These are phyloP conservation scores for Poecile montanus DNA, from an alignment of 2,797 vertebrate genomes.

Conservation along the genomic window DNA sequence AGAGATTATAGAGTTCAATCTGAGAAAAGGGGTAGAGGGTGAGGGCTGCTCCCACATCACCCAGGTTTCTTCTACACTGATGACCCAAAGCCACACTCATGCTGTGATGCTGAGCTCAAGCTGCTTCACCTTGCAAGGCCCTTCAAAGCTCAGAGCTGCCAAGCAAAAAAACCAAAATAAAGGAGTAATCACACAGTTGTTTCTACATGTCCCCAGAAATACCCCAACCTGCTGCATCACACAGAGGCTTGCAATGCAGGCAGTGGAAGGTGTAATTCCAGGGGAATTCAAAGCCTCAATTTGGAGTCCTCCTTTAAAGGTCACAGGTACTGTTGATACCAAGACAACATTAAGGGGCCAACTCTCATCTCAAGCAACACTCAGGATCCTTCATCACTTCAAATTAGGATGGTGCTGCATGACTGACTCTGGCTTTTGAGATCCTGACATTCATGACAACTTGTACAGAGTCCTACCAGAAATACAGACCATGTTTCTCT, in stretches of 20 bases:
- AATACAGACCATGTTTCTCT: neutral
- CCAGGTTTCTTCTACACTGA: neutral
- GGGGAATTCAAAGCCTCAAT: neutral
- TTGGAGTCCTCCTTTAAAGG: neutral
- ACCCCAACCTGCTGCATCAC: neutral
- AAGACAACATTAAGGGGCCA: neutral
- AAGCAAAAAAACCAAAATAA: neutral
- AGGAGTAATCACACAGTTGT: neutral
- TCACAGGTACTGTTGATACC: neutral
- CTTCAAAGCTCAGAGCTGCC: neutral
- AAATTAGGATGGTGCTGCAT: neutral
- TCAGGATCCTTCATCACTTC: neutral
- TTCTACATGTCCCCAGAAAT: neutral
- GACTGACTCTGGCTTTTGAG: neutral
- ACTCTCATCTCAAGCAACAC: neutral
- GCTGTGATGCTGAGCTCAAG: neutral
- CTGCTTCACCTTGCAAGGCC: neutral
- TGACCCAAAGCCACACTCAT: neutral
- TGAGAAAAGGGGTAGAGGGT: neutral
- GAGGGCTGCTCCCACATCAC: neutral
- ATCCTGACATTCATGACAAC: accelerated
- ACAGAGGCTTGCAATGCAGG: neutral
- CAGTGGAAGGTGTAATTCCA: neutral
- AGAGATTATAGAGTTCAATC: neutral
- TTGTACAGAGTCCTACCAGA: neutral